These are phyloP conservation scores for Paracyclopina nana DNA, from an alignment of 1,140 invertebrate species.

Conservation along the genomic window DNA sequence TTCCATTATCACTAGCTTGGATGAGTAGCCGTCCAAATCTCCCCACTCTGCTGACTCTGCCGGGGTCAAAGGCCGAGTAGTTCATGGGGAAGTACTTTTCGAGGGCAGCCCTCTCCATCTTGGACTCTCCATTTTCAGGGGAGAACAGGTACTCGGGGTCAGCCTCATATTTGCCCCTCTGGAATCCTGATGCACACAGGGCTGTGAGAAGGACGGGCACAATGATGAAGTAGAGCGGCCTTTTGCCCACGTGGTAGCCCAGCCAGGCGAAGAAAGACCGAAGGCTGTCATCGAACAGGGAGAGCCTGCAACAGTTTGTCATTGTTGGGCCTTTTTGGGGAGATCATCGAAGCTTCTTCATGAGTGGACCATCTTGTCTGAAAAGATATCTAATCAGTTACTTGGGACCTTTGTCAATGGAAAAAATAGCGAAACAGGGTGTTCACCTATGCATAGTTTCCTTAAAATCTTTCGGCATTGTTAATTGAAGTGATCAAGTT, in stretches of 20 bases:
- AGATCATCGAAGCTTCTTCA: too few relatives aligned
- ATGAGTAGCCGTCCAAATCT: conserved; percentile 8
- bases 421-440: too few relatives aligned
- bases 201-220: conserved; percentile 55
- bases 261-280: conserved; percentile 59
- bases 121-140: conserved; percentile 8
- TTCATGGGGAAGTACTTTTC: conserved; percentile 10
- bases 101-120: background rate
- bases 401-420: too few relatives aligned
- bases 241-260: conserved; percentile 50
- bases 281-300: conserved; percentile 28
- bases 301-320: too few relatives aligned
- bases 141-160: conserved; percentile 29
- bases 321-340: too few relatives aligned
- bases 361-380: too few relatives aligned
- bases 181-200: conserved; percentile 56
- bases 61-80: conserved; percentile 7
- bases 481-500: too few relatives aligned
- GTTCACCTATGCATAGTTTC: background rate
- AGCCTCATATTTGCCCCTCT: conserved; percentile 63
- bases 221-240: conserved; percentile 71
- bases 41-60: background rate
- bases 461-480: conserved; percentile 1
- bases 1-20: background rate
- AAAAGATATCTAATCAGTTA: too few relatives aligned